Conservation (phyloP, 53 echinoderm and acorn worm genomes). For the Arbacia lixula region DNA sequence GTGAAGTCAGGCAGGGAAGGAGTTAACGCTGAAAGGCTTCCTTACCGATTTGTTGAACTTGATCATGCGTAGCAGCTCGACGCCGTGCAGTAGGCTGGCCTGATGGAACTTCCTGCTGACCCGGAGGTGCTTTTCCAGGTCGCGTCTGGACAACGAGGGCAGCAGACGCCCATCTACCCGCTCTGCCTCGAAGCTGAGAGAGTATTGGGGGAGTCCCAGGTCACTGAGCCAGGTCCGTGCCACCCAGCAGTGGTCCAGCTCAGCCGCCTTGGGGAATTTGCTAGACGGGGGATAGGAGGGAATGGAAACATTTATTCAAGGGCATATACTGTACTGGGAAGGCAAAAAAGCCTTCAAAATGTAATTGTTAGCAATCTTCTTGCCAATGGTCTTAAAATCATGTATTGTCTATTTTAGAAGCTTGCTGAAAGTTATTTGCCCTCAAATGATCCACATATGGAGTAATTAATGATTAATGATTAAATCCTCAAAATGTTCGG, state of each 20-base stretch:
- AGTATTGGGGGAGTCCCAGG: constrained; percentile 79
- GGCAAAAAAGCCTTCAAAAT: no score
- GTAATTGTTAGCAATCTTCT: no score
- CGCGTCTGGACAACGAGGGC: constrained; percentile 80
- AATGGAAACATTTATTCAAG: background rate
- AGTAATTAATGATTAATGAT: no score
- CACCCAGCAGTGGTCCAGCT: constrained; percentile 94
- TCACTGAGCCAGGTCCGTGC: constrained; percentile 87
- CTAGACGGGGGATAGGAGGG: constrained; percentile 10
- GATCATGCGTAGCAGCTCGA: constrained; percentile 82
- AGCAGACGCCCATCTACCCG: constrained; percentile 90
- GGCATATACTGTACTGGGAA: no score
- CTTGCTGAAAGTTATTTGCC: no score
- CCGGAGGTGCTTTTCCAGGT: constrained; percentile 88
- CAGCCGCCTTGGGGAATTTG: constrained; percentile 78
- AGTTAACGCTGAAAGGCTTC: no score
- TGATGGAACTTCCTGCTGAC: constrained; percentile 95
- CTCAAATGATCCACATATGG: no score
- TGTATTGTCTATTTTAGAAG: no score
- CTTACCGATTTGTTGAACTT: constrained; percentile 95
- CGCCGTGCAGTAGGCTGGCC: constrained; percentile 88
- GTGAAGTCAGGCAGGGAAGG: no score
- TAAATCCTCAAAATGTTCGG: no score
- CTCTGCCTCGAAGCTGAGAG: constrained; percentile 77
- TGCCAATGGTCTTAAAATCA: no score